phyloP scores from a whole-genome alignment of 2,888 invertebrate genomes.

The Melipona bicolor region DNA sequence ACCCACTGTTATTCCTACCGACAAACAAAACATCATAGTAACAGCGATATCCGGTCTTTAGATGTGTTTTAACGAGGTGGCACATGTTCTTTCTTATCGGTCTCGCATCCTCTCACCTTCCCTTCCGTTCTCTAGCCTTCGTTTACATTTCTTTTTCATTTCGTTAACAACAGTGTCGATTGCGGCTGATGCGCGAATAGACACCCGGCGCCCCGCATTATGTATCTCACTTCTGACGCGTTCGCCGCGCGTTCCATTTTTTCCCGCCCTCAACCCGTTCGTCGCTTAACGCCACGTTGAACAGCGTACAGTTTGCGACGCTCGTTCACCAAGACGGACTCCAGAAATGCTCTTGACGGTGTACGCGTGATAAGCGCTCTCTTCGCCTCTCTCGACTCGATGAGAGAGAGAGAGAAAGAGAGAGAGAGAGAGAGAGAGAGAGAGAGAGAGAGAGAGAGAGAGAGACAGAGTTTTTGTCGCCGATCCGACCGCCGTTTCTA shows the following conservation, averaged over 20 bases:
- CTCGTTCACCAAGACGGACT: constrained; percentile 17
- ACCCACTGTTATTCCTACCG: constrained; percentile 16
- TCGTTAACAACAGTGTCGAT: constrained; percentile 36
- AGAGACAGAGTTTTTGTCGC: constrained; percentile 39
- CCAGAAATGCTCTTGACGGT: constrained; percentile 31
- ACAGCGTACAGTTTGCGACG: not conserved
- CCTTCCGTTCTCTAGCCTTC: constrained; percentile 18
- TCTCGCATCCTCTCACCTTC: constrained; percentile 17
- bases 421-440: not conserved
- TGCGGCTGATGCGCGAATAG: not conserved
- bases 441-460: not conserved
- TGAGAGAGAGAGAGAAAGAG: not conserved
- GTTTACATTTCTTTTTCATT: constrained; percentile 43
- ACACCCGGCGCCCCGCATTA: not conserved
- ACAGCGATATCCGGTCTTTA: constrained; percentile 64
- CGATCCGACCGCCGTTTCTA: constrained; percentile 28
- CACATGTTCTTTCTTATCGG: constrained; percentile 57
- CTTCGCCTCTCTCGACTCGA: constrained; percentile 8
- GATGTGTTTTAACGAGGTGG: constrained; percentile 51
- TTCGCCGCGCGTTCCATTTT: constrained; percentile 16
- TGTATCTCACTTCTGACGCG: constrained; percentile 14
- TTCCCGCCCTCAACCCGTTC: not conserved
- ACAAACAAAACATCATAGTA: constrained; percentile 15
- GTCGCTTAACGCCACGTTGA: not conserved
- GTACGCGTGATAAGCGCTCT: constrained; percentile 35